Conservation (phyloP, 1,140 invertebrate genomes). For the Dreissena polymorpha region DNA sequence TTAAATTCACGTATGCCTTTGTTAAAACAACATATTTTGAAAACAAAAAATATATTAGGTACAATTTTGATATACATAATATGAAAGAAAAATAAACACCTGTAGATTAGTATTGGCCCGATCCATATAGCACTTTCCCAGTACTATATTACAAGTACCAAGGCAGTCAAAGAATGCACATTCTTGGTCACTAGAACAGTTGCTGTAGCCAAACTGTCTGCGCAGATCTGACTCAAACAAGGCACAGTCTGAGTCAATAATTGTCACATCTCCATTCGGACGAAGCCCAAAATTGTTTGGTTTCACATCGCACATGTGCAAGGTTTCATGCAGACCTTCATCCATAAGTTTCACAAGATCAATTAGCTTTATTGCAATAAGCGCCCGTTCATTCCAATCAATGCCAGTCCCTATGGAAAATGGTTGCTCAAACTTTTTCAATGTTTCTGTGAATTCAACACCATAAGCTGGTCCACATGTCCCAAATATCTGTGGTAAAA, state of each 20-base stretch:
- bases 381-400: conserved; percentile 79
- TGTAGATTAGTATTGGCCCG: conserved; percentile 85
- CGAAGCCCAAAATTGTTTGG: conserved; percentile 85
- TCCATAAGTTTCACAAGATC: conserved; percentile 84
- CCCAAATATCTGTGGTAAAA: conserved; percentile 85
- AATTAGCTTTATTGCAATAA: conserved; percentile 83
- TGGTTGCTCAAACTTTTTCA: conserved; percentile 72
- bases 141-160: conserved; percentile 81
- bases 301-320: conserved; percentile 86
- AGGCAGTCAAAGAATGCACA: conserved; percentile 86
- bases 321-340: conserved; percentile 81
- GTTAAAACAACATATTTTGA: no score
- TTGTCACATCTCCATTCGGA: conserved; percentile 79
- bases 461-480: conserved; percentile 85
- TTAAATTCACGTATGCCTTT: no score
- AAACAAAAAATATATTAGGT: no score
- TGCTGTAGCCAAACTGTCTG: conserved; percentile 62
- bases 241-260: conserved; percentile 82
- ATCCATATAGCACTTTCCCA: conserved; percentile 80
- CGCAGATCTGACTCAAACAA: conserved; percentile 62
- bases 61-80: no score
- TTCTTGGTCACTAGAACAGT: conserved; percentile 82
- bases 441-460: conserved; percentile 82
- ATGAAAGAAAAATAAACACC: conserved; percentile 66
- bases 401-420: conserved; percentile 71